Base-by-base conservation (phyloP, 1,140 invertebrate genomes). In the Ruditapes philippinarum region DNA sequence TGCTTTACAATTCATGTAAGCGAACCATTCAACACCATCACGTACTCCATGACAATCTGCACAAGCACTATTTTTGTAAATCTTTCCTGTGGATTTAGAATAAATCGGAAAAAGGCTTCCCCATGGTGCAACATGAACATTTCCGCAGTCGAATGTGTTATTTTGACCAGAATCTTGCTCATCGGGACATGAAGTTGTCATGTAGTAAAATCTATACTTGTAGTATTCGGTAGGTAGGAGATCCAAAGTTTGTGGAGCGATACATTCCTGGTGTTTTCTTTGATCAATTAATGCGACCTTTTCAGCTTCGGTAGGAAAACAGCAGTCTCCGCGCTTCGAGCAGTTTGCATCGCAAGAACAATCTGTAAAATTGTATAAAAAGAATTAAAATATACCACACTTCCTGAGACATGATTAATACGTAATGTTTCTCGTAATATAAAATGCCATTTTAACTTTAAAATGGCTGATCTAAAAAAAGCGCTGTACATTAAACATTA, bases 51-150 rank as follows among this genome's bases (percentile, higher is more conserved):
- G 45, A 19, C 28, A 31, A 5, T 54, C 38, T 25, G 78, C 78
- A 36, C 78, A 80, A 22, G 33, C 49, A 22, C 22, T 4, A 42
- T 80, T 80, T n/a, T 80, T 80, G 78, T 80, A 80, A 38, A 80
- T 80, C 14, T 33, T 60, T 0, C 54, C 31, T 12, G 45, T 57
- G 7, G 28, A 36, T 19, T 9, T 60, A 0, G 78, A 80, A 25
- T 57, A 80, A 9, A 80, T 25, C 1, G 78, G 78, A 40, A 28
- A 60, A 7, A 80, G 49, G 28, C 49, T 80, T 57, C 78, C 78
- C 78, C 78, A 80, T 22, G 49, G 54, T 22, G 78, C 78, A 38
- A 80, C 28, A 38, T 19, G 19, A 11, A 38, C 31, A 40, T 60
- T 42, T 33, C 78, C 78, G 60, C 78, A 80, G n/a, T 40, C 31